Evolutionary conservation across 2,888 invertebrate species (phyloP).

Genomic region (Drosophila pseudotalamancana): DNA sequence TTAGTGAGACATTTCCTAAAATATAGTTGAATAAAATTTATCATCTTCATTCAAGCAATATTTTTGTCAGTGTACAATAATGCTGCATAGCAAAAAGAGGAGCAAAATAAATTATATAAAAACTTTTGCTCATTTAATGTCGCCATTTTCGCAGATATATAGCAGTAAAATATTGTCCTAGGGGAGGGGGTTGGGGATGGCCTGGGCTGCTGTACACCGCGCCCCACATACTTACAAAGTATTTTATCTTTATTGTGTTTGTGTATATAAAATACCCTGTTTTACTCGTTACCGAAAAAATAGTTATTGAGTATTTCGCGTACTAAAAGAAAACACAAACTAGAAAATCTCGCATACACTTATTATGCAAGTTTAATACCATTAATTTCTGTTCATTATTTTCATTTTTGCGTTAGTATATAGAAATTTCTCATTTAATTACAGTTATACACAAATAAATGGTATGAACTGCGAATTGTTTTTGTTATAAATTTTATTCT

Average conservation of each 20-base stretch:
- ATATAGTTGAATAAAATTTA: background rate
- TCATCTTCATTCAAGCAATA: background rate
- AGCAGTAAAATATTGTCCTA: constrained; percentile 49
- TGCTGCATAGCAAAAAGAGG: constrained; percentile 20
- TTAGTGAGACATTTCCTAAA: background rate
- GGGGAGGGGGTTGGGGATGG: background rate
- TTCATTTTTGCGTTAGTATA: no score
- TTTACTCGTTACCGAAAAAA: no score
- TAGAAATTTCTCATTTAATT: no score
- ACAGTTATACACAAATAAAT: no score
- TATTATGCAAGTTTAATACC: no score
- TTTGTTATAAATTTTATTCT: no score
- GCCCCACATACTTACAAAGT: background rate
- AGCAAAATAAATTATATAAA: constrained; percentile 65
- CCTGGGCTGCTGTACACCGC: background rate
- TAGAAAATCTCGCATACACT: background rate
- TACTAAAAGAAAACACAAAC: background rate
- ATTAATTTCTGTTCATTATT: no score
- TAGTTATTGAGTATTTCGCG: background rate
- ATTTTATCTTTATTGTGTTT: background rate
- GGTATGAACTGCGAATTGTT: no score
- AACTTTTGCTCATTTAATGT: constrained; percentile 74
- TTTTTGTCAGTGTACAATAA: constrained; percentile 44
- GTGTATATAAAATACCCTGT: background rate
- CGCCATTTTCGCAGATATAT: constrained; percentile 63